Conservation (phyloP, 2,888 invertebrate genomes). For the Oeneis ivallda region DNA sequence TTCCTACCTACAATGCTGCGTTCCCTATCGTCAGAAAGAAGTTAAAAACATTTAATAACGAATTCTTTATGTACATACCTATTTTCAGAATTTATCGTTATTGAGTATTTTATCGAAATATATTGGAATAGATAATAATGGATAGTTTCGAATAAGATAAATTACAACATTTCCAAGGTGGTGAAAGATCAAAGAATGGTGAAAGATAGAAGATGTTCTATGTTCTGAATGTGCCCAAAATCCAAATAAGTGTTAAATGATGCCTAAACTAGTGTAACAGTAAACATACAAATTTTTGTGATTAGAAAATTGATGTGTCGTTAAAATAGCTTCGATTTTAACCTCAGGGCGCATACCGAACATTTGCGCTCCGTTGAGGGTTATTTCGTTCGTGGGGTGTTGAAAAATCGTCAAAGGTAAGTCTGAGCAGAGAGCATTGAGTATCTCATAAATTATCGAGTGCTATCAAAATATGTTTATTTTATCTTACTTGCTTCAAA, state of each 20-base stretch:
- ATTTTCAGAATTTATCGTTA: no score
- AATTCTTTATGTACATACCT: no score
- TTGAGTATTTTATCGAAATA: no score
- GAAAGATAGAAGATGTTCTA: slow-evolving; percentile 7
- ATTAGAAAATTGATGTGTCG: slow-evolving; percentile 68
- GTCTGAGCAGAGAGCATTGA: slow-evolving; percentile 54
- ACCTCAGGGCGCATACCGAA: slow-evolving; percentile 55
- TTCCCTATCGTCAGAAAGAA: no score
- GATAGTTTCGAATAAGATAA: not conserved
- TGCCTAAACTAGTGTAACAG: slow-evolving; percentile 61
- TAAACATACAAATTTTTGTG: slow-evolving; percentile 73
- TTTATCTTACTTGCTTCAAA: slow-evolving; percentile 26
- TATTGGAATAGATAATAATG: not conserved
- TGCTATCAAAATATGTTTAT: slow-evolving; percentile 40
- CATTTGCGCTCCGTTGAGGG: slow-evolving; percentile 59
- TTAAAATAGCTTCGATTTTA: slow-evolving; percentile 53
- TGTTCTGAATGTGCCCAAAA: slow-evolving; percentile 48
- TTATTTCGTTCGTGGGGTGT: slow-evolving; percentile 55
- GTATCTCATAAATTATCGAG: slow-evolving; percentile 69
- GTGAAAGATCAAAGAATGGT: no score
- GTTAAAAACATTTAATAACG: no score
- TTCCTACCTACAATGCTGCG: no score
- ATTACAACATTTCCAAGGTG: slow-evolving; percentile 3
- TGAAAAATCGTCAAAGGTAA: slow-evolving; percentile 75
- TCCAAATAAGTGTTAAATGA: slow-evolving; percentile 63